phyloP scores from a whole-genome alignment of 2,113 vertebrate genomes.

The Hyla sarda region DNA sequence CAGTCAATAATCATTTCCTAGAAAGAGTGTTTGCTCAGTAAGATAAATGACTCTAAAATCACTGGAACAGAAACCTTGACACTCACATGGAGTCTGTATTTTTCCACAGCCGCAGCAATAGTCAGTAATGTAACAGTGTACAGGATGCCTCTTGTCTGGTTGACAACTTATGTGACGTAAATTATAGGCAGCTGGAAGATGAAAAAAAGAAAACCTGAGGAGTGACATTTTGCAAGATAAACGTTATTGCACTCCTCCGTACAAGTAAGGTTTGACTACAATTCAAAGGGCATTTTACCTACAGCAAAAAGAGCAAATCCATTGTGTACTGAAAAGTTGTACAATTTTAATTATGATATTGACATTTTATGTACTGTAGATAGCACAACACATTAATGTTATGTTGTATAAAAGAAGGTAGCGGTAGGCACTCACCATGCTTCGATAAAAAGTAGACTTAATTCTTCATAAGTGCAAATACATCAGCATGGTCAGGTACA shows the following conservation, averaged over 20 bases:
- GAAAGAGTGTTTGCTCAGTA: conserved; percentile 41
- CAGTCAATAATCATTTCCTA: conserved; percentile 46
- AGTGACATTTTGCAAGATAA: not conserved
- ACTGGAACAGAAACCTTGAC: conserved; percentile 34
- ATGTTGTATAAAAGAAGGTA: too few species aligned
- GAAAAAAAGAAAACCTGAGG: not conserved
- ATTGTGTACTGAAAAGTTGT: too few species aligned
- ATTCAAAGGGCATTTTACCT: too few species aligned
- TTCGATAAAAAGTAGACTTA: too few species aligned
- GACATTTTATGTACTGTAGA: not conserved
- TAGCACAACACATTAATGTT: too few species aligned
- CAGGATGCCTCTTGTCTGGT: not conserved
- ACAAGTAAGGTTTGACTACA: not conserved
- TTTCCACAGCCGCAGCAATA: conserved; percentile 21
- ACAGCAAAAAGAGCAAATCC: too few species aligned
- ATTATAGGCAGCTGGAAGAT: not conserved
- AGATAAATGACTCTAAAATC: conserved; percentile 6
- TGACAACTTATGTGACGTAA: not conserved
- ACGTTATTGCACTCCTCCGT: too few species aligned
- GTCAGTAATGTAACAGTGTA: not conserved
- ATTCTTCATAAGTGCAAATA: too few species aligned
- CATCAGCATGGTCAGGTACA: too few species aligned
- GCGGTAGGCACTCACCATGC: too few species aligned
- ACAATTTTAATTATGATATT: not conserved
- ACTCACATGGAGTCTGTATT: conserved; percentile 32